These are phyloP conservation scores for Sinhomidia bicolor DNA, from an alignment of 2,888 invertebrate species.

Conservation along the genomic window DNA sequence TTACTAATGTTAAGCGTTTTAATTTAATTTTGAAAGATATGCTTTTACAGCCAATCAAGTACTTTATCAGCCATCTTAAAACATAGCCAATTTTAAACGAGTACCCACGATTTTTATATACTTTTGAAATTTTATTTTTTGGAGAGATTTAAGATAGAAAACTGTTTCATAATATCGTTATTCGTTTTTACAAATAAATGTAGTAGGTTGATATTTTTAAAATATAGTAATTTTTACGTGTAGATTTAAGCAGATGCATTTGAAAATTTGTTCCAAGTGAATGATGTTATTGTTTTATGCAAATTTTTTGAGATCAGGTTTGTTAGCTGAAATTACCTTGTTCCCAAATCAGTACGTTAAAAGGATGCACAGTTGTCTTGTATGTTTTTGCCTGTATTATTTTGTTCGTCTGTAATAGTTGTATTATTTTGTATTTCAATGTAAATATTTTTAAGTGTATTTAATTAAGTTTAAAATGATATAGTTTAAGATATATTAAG, in stretches of 20 bases:
- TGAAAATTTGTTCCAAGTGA: not conserved
- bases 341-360: not conserved
- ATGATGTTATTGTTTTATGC: constrained; percentile 17
- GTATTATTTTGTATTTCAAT: not conserved
- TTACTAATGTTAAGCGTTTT: no score
- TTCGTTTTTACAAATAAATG: not conserved
- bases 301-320: constrained; percentile 32
- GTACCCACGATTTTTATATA: constrained; percentile 12
- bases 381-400: not conserved
- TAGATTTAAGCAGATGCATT: not conserved
- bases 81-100: constrained; percentile 2
- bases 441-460: not conserved
- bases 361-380: constrained; percentile 19
- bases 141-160: constrained; percentile 49
- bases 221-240: not conserved
- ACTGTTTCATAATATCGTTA: constrained; percentile 25
- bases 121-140: constrained; percentile 51
- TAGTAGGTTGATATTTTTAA: constrained; percentile 7
- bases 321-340: constrained; percentile 33
- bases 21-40: not conserved
- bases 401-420: constrained; percentile 16
- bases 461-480: not conserved
- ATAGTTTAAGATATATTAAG: no score
- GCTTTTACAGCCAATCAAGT: constrained; percentile 1
- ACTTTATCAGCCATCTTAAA: constrained; percentile 14